Base-by-base conservation (phyloP, 2,797 vertebrate species). In the Rhabdomys pumilio region DNA sequence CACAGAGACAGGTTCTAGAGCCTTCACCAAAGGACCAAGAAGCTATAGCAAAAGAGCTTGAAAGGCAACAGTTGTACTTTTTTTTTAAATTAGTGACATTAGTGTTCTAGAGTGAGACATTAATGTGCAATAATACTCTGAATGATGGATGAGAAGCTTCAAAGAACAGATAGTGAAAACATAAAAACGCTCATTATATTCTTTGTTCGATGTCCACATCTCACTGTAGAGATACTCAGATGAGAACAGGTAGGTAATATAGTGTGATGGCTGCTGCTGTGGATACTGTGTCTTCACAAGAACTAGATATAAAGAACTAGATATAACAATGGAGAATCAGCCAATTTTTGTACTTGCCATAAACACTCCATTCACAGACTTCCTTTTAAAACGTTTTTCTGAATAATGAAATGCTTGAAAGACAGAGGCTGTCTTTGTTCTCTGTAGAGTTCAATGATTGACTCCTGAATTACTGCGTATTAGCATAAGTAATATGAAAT, bases 131-230 rank as follows among this genome's bases (percentile, higher is more conserved):
- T 96, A 97, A 87, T 86, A 82, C 19, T 72, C 82, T 82, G 76
- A 97, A 97, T 96, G 89, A 98, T 96, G 93, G 96, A 97, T 91
- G 67, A 98, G 50, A 6, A 93, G 95, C 31, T 96, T 88, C 50
- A 97, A 97, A 94, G 84, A 76, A 91, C 38, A 63, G 80, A 87
- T 76, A 75, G 63, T 79, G 93, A 93, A 67, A 94, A 95, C 94
- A 92, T 75, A 15, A 96, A 98, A 82, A 86, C 77, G 59, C 72
- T 92, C 77, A 67, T 96, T 83, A 92, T 13, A n/a, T 81, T 83
- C 80, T 69, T 93, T 22, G 90, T 26, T 90, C 61, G 81, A 44
- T 97, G 69, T 89, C 75, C 69, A 72, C 9, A 75, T 24, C 1
- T 61, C 24, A 72, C 1, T 26, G 63, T 83, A 82, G 88, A 95